A percentile compares a stretch with the other conserved stretches of the same genome.
These are phyloP conservation scores for Hucho hucho DNA, from an alignment of 2,113 vertebrate genomes.

Conservation along the genomic window DNA sequence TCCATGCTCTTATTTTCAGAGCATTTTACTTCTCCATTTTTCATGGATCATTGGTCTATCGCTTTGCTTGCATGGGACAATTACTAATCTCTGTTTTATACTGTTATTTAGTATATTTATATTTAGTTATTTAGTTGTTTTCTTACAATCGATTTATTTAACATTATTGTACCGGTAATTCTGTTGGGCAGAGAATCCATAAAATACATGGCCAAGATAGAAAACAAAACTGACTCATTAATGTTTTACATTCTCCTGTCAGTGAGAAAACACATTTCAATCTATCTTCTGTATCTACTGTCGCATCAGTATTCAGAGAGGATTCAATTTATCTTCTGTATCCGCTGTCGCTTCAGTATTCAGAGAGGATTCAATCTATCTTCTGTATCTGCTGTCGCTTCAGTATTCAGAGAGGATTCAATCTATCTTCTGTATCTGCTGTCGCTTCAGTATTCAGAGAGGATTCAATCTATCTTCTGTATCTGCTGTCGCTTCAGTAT, in stretches of 20 bases:
- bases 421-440: neutral
- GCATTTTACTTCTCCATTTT: neutral
- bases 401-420: slow-evolving; percentile 14
- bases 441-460: slow-evolving; percentile 18
- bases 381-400: neutral
- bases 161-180: slow-evolving; percentile 50
- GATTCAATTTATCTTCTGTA: neutral
- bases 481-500: neutral
- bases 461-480: neutral
- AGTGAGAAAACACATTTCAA: slow-evolving; percentile 2
- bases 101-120: slow-evolving; percentile 30
- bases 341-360: slow-evolving; percentile 2
- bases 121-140: slow-evolving; percentile 25
- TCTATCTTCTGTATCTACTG: neutral
- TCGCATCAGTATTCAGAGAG: no score
- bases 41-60: slow-evolving; percentile 7
- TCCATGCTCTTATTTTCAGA: slow-evolving; percentile 1
- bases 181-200: slow-evolving; percentile 75
- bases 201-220: slow-evolving; percentile 64
- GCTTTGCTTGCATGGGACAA: slow-evolving; percentile 40
- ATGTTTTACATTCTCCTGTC: slow-evolving; percentile 14
- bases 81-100: slow-evolving; percentile 20
- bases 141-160: neutral
- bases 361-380: neutral
- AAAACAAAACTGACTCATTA: slow-evolving; percentile 2